Base-by-base conservation (phyloP, 2,797 vertebrate genomes). In the Sus cebifrons region DNA sequence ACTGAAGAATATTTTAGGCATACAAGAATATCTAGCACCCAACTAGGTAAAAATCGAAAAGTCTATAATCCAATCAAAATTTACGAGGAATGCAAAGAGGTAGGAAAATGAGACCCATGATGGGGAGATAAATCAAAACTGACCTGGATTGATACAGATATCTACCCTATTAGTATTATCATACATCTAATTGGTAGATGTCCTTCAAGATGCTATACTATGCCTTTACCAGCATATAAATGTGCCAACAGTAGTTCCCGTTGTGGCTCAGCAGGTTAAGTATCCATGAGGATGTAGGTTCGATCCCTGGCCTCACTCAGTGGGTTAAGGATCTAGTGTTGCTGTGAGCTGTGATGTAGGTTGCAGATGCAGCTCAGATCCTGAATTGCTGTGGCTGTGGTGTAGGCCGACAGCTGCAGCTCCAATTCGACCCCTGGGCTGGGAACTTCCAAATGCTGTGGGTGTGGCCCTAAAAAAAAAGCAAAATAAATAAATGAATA, bases 101-200 rank as follows among this genome's bases (percentile, higher is more conserved):
- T 23, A 79, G 49, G 25, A 89, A 86, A 88, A 56, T 71, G 87
- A 93, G 27, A 83, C 5, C 14, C 12, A 60, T 71, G 60, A 56
- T 52, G 6, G 52, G 32, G 60, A 32, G 21, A 77, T 8, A 91
- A 85, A 62, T 87, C 5, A 85, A 94, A 91, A 94, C 49, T 91
- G 44, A 85, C 12, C 29, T 67, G 27, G 71, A 65, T 16, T 74
- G 67, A 70, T 40, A 84, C 9, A 89, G 32, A 52, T 92, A 52
- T 54, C 92, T 81, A 81, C 65, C 64, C 3, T 32, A 64, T 86
- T 82, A 67, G 54, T 91, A 44, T 85, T 14, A 18, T 62, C 18
- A 36, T 12, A 32, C n/a, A 18, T 58, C n/a, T 65, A 49, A 81
- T 23, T 85, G 20, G n/a, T 52, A 90, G 40, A 21, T 73, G 32